Base-by-base conservation (phyloP, 2,888 invertebrate genomes). In the Ochropleura plecta region DNA sequence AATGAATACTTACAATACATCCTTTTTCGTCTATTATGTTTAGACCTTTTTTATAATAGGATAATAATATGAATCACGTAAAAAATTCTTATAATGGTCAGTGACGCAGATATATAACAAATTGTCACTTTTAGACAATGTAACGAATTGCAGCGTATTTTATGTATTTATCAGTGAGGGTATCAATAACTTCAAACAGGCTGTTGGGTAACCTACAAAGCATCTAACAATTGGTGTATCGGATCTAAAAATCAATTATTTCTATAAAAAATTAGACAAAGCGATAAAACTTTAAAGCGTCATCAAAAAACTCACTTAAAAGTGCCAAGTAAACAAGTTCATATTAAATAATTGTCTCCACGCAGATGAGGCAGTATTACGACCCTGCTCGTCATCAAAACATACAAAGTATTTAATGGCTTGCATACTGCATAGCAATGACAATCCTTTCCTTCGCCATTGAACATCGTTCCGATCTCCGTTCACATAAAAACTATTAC, bases 401-500 rank as follows among this genome's bases (percentile, higher is more conserved):
- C 60, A 30, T 62, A 73, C 69, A 77, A 73, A 76, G 77, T 73
- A 73, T 84, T 73, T 74, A 81, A 81, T 73, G 68, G 40, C 59
- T 68, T 77, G 70, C 65, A 84, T 75, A 70, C 62, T 77, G 81
- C 70, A 83, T 75, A 71, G 64, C 78, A 76, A 76, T 79, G 73
- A 83, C 73, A 84, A 82, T 84, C 79, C 79, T 79, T 73, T 73
- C 70, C 57, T 67, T 53, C 40, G 12, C 57, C 66, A 83, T 72
- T 78, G 74, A 79, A 57, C 78, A 82, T 80, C 79, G 51, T 85
- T 82, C 76, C 73, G 73, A 84, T 80, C 83, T 80, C 73, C 72
- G 76, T 59, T 65, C 51, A 84, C 60, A 84, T 82, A 80, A 86
- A 86, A 86, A 81, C 79, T 76, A 79, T 78, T 77, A 69, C 83